These are phyloP conservation scores for Empidonax alnorum DNA, from an alignment of 2,113 vertebrate genomes.

Conservation along the genomic window DNA sequence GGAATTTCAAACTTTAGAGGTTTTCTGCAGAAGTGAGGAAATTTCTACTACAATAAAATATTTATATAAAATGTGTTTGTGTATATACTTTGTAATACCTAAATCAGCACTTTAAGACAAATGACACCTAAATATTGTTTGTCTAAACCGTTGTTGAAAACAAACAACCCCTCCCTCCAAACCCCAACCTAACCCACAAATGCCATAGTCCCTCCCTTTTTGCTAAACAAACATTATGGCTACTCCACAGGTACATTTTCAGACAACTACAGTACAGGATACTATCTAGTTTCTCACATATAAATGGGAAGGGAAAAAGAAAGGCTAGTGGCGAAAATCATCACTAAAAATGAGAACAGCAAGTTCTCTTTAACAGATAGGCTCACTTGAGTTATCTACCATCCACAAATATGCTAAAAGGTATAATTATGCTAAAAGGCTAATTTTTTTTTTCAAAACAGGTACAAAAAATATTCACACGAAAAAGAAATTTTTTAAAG, in stretches of 20 bases:
- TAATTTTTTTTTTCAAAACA: constrained; percentile 59
- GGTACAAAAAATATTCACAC: constrained; percentile 71
- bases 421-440: constrained; percentile 41
- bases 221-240: background rate
- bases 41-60: background rate
- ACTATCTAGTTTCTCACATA: constrained; percentile 71
- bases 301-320: constrained; percentile 50
- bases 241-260: constrained; percentile 46
- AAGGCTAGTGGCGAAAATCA: constrained; percentile 66
- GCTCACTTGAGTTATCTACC: constrained; percentile 52
- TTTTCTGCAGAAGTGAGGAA: background rate
- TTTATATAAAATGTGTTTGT: background rate
- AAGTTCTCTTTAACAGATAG: constrained; percentile 49
- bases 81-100: constrained; percentile 20
- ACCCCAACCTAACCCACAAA: background rate
- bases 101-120: background rate
- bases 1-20: background rate
- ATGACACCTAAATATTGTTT: background rate
- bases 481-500: constrained; percentile 56
- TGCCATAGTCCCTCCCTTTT: background rate
- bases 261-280: constrained; percentile 57
- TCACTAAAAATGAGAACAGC: constrained; percentile 29
- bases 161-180: rapidly evolving
- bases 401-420: constrained; percentile 33
- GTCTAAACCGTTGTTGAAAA: background rate